Evolutionary conservation across 2,888 invertebrate species (phyloP).

Genomic region (Hipparchia semele): DNA sequence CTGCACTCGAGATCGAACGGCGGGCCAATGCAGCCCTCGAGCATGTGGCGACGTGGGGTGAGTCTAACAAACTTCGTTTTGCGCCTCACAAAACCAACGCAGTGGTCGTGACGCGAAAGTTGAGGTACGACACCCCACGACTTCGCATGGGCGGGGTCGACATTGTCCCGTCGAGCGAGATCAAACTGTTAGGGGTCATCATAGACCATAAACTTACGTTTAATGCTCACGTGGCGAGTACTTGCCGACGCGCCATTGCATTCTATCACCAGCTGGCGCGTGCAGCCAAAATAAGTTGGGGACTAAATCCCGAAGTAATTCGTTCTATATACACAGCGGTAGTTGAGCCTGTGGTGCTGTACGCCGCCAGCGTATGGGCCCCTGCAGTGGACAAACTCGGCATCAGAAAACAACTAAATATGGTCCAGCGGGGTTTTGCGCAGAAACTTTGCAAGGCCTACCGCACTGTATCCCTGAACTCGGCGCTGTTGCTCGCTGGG

Average conservation of each 20-base stretch:
- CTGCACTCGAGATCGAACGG: not conserved
- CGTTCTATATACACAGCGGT: constrained; percentile 12
- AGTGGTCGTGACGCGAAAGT: too few relatives aligned
- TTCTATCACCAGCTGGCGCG: constrained; percentile 7
- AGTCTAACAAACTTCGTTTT: not conserved
- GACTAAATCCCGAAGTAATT: constrained; percentile 2
- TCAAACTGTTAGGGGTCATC: not conserved
- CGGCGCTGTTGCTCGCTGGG: not conserved
- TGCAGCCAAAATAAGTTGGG: constrained; percentile 12
- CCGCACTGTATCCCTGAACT: not conserved
- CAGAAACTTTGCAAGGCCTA: not conserved
- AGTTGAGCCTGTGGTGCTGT: constrained; percentile 19
- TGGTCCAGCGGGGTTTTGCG: not conserved
- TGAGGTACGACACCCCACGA: too few relatives aligned
- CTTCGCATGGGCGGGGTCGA: not conserved
- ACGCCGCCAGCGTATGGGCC: constrained; percentile 22
- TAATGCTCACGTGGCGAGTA: not conserved
- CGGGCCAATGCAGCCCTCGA: not conserved
- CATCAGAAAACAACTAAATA: not conserved
- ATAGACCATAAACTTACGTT: not conserved
- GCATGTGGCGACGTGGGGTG: not conserved
- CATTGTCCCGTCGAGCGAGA: not conserved
- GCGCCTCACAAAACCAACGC: too few relatives aligned
- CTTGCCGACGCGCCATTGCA: not conserved
- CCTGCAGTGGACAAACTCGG: not conserved